Percentiles rank a stretch among this genome's conserved stretches.
These are phyloP conservation scores for Mormyrus lacerda DNA, from an alignment of 2,113 vertebrate species.

Conservation along the genomic window DNA sequence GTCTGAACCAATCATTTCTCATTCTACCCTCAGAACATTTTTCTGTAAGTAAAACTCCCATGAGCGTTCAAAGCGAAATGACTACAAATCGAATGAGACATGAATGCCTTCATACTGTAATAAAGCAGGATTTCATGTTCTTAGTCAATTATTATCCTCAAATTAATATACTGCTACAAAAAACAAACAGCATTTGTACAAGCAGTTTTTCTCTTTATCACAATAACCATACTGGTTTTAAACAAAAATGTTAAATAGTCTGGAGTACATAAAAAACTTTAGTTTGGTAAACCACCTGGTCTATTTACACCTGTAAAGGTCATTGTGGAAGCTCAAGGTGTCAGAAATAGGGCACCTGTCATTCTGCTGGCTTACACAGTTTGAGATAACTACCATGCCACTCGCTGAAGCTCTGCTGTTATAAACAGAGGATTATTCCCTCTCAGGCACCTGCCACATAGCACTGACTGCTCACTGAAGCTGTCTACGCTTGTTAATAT, in stretches of 20 bases:
- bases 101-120: background rate
- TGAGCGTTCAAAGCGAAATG: background rate
- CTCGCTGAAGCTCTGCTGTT: slow-evolving; percentile 21
- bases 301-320: background rate
- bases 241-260: background rate
- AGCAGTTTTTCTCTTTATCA: background rate
- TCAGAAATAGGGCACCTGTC: background rate
- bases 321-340: background rate
- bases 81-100: background rate
- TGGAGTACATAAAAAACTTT: background rate
- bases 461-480: background rate
- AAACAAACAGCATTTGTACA: background rate
- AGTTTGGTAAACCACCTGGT: background rate
- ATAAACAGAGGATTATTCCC: slow-evolving; percentile 29
- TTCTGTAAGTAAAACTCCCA: background rate
- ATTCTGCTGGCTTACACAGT: background rate
- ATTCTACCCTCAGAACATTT: background rate
- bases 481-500: background rate
- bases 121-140: background rate
- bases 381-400: background rate
- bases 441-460: background rate
- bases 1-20: background rate
- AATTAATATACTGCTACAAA: background rate
- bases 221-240: background rate
- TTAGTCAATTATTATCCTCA: background rate